phyloP scores from a whole-genome alignment of 2,888 invertebrate genomes.

The Molanna angustata region DNA sequence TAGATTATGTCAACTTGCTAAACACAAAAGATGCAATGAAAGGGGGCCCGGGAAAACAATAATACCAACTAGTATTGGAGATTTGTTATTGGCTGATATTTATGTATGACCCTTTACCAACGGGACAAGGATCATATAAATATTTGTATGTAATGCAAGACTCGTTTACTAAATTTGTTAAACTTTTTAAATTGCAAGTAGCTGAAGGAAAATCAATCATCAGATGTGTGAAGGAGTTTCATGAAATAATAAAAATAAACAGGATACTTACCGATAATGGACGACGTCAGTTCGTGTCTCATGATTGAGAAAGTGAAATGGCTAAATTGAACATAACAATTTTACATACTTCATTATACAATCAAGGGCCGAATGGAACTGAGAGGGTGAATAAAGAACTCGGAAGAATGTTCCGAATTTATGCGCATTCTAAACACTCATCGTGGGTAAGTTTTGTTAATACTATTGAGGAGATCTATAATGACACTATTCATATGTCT shows the following conservation, averaged over 20 bases:
- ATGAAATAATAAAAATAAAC: not conserved
- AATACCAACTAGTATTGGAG: not conserved
- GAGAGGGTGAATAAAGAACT: conserved; percentile 6
- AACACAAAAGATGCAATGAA: not conserved
- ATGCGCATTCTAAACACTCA: not conserved
- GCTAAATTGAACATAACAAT: not conserved
- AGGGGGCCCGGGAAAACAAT: not conserved
- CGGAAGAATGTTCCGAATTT: not conserved
- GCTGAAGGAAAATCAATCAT: not conserved
- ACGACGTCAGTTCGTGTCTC: not conserved
- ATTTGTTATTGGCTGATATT: conserved; percentile 5
- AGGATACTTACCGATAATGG: conserved; percentile 6
- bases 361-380: conserved; percentile 4
- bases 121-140: not conserved
- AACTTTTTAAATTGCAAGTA: not conserved
- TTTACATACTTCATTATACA: conserved; percentile 1
- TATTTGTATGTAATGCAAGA: conserved; percentile 2
- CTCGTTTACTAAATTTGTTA: conserved; percentile 3
- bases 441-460: not conserved
- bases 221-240: not conserved
- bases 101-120: conserved; percentile 4
- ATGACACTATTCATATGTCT: conserved; percentile 1
- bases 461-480: conserved; percentile 2
- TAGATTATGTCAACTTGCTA: conserved; percentile 5
- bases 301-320: not conserved